Evolutionary conservation across 2,888 invertebrate genomes (phyloP).

Genomic region (Lucinisca nassula): DNA sequence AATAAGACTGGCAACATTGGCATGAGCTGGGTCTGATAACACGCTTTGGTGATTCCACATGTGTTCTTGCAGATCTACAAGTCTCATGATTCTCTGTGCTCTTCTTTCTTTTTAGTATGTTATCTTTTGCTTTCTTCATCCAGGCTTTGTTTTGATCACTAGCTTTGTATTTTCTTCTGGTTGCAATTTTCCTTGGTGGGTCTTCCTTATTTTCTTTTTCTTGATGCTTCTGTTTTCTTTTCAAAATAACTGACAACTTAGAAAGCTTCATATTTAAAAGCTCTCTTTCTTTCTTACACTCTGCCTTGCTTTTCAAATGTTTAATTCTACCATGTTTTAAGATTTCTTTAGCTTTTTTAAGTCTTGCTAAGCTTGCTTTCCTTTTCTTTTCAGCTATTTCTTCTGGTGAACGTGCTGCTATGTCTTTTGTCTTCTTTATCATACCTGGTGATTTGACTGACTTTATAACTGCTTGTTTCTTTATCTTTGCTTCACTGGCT

Average conservation of each 20-base stretch:
- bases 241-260: conserved; percentile 26
- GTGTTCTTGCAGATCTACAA: conserved; percentile 68
- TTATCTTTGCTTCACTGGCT: not conserved
- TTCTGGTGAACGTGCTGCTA: conserved; percentile 46
- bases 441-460: not conserved
- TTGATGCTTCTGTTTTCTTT: conserved; percentile 37
- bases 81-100: conserved; percentile 32
- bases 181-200: conserved; percentile 36
- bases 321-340: conserved; percentile 13
- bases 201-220: not conserved
- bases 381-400: conserved; percentile 60
- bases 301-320: conserved; percentile 29
- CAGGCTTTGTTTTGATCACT: not conserved
- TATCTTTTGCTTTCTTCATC: not conserved
- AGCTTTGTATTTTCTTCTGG: conserved; percentile 36
- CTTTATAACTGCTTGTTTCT: not conserved
- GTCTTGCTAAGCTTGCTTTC: conserved; percentile 58
- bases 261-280: conserved; percentile 37
- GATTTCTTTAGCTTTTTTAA: conserved; percentile 62
- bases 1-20: conserved; percentile 67
- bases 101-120: not conserved
- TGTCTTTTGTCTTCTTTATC: conserved; percentile 7
- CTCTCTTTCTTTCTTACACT: conserved; percentile 20
- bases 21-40: conserved; percentile 52
- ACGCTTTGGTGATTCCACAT: conserved; percentile 64